These are phyloP conservation scores for Himalopsyche phryganea DNA, from an alignment of 1,140 invertebrate genomes.

Conservation along the genomic window DNA sequence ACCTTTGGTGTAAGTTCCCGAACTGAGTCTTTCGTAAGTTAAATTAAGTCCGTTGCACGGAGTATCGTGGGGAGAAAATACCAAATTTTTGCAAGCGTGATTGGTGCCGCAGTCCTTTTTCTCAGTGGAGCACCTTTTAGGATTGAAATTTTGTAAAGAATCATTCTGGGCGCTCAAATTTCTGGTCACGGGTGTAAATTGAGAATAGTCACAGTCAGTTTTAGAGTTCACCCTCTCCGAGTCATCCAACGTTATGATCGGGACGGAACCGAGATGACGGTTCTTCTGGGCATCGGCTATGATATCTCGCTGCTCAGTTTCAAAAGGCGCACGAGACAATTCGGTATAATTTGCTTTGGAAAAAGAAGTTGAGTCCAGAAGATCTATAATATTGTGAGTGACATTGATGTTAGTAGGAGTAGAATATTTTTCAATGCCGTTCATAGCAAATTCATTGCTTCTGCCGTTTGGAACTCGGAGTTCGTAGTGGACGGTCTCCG, in stretches of 20 bases:
- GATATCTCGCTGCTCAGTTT: no score
- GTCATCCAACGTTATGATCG: no score
- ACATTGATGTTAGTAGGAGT: no score
- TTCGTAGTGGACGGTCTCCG: no score
- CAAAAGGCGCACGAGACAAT: no score
- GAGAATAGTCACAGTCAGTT: conserved; percentile 39
- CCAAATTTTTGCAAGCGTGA: conserved; percentile 36
- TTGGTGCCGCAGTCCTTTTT: conserved; percentile 39
- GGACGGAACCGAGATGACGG: no score
- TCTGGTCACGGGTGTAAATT: conserved; percentile 48
- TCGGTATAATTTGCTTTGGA: conserved; percentile 36
- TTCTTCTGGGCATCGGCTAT: no score
- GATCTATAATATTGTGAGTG: conserved; percentile 25
- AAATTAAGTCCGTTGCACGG: not conserved
- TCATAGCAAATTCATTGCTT: no score
- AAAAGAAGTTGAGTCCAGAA: conserved; percentile 7
- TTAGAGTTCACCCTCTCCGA: no score
- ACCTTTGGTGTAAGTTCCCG: conserved; percentile 48
- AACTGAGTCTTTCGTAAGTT: conserved; percentile 36
- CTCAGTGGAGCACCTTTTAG: conserved; percentile 50
- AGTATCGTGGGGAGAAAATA: conserved; percentile 38
- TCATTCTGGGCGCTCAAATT: conserved; percentile 48
- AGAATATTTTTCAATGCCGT: not conserved
- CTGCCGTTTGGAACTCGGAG: no score
- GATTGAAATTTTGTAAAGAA: conserved; percentile 42